phyloP scores from a whole-genome alignment of 2,888 invertebrate species.

The Callinectes sapidus region DNA sequence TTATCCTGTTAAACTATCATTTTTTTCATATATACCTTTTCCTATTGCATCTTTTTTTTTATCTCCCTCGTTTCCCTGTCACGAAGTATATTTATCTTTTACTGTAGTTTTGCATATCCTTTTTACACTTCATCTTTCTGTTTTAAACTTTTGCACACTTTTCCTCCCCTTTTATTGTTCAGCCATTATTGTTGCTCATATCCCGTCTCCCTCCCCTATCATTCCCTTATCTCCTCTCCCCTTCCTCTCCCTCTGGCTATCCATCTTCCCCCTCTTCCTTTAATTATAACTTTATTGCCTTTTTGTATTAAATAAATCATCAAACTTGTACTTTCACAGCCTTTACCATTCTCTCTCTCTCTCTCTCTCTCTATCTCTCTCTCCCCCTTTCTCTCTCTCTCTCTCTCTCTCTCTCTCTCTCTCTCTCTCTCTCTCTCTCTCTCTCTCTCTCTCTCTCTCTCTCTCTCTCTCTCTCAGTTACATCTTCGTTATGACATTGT shows the following conservation, averaged over 20 bases:
- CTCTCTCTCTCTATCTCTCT: conserved; percentile 21
- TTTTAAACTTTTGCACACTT: neutral
- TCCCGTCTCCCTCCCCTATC: neutral
- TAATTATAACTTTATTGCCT: neutral
- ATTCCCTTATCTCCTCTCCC: neutral
- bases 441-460: no score
- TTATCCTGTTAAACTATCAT: no score
- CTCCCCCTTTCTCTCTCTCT: conserved; percentile 12
- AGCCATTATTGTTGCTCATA: neutral
- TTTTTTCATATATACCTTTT: no score
- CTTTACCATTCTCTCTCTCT: neutral
- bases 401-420: neutral
- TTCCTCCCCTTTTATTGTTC: neutral
- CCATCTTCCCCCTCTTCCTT: neutral
- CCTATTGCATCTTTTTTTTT: neutral
- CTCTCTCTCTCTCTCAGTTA: no score
- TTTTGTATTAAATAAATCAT: neutral
- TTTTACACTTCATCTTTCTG: neutral
- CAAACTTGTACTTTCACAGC: neutral
- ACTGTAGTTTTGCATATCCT: neutral
- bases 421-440: no score
- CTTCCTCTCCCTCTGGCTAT: neutral
- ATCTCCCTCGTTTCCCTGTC: neutral
- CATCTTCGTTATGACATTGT: no score
- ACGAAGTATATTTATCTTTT: neutral